Conservation (phyloP, 2,113 vertebrate species). For the Procavia capensis region DNA sequence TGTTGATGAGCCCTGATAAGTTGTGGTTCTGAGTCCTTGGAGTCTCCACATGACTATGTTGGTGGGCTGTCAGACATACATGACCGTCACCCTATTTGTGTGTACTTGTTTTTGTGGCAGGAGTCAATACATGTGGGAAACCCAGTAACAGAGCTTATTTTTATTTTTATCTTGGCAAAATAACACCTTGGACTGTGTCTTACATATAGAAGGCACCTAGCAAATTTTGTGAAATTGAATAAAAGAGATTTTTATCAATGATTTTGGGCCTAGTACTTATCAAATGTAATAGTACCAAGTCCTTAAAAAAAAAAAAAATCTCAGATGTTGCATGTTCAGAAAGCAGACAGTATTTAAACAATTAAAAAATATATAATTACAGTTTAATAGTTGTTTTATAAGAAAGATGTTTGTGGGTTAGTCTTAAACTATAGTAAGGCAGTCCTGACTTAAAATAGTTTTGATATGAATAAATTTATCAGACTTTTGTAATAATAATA, state of each 20-base stretch:
- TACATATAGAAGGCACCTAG: not conserved
- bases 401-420: not conserved
- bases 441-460: not conserved
- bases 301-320: not conserved
- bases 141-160: not conserved
- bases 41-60: not conserved
- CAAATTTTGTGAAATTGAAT: not conserved
- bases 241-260: not conserved
- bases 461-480: not conserved
- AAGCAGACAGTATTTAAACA: not conserved
- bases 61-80: no score
- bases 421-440: not conserved
- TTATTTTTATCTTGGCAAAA: not conserved
- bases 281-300: not conserved
- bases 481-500: no score
- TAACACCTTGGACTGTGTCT: not conserved
- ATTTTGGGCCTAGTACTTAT: not conserved
- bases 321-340: not conserved
- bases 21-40: not conserved
- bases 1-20: not conserved
- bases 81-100: no score
- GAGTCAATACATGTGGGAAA: not conserved
- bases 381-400: not conserved
- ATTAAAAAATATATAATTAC: not conserved
- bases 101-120: not conserved